A percentile compares a stretch with the other conserved stretches of the same genome.
phyloP scores from a whole-genome alignment of 1,140 invertebrate species.

The Calycopis cecrops region DNA sequence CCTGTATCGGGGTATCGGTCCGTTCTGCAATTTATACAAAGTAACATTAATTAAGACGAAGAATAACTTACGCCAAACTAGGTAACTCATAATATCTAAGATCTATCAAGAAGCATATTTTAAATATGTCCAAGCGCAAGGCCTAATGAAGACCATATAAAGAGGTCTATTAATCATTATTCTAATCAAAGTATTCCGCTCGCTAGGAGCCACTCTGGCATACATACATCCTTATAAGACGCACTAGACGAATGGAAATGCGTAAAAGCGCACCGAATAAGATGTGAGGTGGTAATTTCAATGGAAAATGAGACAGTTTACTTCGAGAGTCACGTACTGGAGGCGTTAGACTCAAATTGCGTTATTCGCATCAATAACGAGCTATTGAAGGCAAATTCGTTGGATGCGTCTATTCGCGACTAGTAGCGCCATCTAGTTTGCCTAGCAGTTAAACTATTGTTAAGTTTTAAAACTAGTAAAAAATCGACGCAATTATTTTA shows the following conservation, averaged over 20 bases:
- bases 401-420: conserved; percentile 18
- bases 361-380: conserved; percentile 14
- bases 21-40: too few relatives aligned
- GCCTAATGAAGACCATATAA: neutral
- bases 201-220: conserved; percentile 15
- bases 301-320: conserved; percentile 65
- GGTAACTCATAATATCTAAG: too few relatives aligned
- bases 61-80: too few relatives aligned
- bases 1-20: too few relatives aligned
- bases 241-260: conserved; percentile 64
- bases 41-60: too few relatives aligned
- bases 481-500: neutral
- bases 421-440: conserved; percentile 41
- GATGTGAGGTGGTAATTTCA: conserved; percentile 64
- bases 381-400: neutral
- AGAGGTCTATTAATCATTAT: neutral
- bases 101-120: too few relatives aligned
- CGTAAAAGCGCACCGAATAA: conserved; percentile 50
- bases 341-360: conserved; percentile 34
- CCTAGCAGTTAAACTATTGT: neutral
- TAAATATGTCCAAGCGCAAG: too few relatives aligned
- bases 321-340: conserved; percentile 58
- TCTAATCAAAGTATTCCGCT: too few relatives aligned
- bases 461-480: too few relatives aligned
- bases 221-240: conserved; percentile 58